Percentiles rank a stretch among this genome's conserved stretches.
These are phyloP conservation scores for Branchipolynoe longqiensis DNA, from an alignment of 2,888 invertebrate species.

Conservation along the genomic window DNA sequence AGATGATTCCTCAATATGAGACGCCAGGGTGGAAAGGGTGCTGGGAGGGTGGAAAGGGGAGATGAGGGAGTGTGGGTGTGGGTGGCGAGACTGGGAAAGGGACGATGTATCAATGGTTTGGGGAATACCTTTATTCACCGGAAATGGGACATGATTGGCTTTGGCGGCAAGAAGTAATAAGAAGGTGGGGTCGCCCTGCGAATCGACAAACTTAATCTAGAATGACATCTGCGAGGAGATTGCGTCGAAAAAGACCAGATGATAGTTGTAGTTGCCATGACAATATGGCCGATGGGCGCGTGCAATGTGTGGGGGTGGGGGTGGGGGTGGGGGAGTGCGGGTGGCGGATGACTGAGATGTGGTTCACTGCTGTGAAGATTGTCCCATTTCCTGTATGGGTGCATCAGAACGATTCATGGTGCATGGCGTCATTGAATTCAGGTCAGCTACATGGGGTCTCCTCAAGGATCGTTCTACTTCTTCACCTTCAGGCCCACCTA, in stretches of 20 bases:
- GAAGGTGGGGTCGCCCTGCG: slow-evolving; percentile 2
- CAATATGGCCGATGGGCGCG: slow-evolving; percentile 25
- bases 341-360: neutral
- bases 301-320: no score
- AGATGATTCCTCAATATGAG: no score
- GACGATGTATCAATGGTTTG: slow-evolving; percentile 20
- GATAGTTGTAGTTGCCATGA: slow-evolving; percentile 38
- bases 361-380: neutral
- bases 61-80: neutral
- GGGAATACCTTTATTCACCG: slow-evolving; percentile 26
- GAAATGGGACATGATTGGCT: slow-evolving; percentile 49
- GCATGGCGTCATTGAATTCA: no score
- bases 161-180: slow-evolving; percentile 25
- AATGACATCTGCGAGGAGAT: slow-evolving; percentile 38
- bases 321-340: neutral
- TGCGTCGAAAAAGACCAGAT: slow-evolving; percentile 3
- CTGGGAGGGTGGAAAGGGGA: slow-evolving; percentile 5
- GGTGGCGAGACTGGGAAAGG: neutral
- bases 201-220: slow-evolving; percentile 37
- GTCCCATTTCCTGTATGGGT: neutral
- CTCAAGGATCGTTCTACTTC: no score
- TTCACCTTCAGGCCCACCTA: no score
- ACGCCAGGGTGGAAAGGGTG: neutral
- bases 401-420: no score
- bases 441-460: neutral